Evolutionary conservation across 2,888 invertebrate genomes (phyloP).

Genomic region (Acanthosepion pharaonis): DNA sequence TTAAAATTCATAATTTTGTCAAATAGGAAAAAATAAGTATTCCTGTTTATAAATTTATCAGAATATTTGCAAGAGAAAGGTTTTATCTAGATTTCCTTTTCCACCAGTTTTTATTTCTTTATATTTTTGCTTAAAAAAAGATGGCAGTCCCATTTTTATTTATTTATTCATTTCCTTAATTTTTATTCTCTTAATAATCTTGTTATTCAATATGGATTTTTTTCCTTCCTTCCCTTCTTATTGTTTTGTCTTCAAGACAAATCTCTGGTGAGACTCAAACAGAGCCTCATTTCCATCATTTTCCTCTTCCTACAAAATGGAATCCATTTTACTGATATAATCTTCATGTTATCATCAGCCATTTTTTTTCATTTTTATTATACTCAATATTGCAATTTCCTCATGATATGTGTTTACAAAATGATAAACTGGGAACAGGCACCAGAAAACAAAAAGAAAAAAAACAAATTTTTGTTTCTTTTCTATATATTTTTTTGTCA

Average conservation of each 20-base stretch:
- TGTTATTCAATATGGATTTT: not conserved
- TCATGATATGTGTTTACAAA: slow-evolving; percentile 33
- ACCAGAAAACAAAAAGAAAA: not conserved
- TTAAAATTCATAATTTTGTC: not conserved
- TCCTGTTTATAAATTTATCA: not conserved
- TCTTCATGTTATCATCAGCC: not conserved
- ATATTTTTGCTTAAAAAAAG: not conserved
- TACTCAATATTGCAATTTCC: slow-evolving; percentile 3
- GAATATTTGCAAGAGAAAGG: not conserved
- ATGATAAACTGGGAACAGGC: not conserved
- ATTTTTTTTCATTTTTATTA: slow-evolving; percentile 17
- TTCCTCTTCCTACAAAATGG: not conserved
- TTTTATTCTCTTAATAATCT: not conserved
- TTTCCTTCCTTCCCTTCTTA: not conserved
- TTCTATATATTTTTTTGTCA: not conserved
- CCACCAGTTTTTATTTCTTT: not conserved
- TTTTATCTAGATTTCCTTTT: not conserved
- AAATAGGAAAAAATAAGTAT: not conserved
- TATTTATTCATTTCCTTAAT: not conserved
- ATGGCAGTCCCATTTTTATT: not conserved
- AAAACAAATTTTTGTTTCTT: not conserved
- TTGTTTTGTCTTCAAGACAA: not conserved
- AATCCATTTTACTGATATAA: slow-evolving; percentile 16
- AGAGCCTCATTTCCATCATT: slow-evolving; percentile 12
- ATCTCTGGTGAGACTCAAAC: slow-evolving; percentile 17